Evolutionary conservation across 1,140 invertebrate genomes (phyloP), one percentile per base, ranked within the genome.

Genomic region (Paraescarpia echinospica): DNA sequence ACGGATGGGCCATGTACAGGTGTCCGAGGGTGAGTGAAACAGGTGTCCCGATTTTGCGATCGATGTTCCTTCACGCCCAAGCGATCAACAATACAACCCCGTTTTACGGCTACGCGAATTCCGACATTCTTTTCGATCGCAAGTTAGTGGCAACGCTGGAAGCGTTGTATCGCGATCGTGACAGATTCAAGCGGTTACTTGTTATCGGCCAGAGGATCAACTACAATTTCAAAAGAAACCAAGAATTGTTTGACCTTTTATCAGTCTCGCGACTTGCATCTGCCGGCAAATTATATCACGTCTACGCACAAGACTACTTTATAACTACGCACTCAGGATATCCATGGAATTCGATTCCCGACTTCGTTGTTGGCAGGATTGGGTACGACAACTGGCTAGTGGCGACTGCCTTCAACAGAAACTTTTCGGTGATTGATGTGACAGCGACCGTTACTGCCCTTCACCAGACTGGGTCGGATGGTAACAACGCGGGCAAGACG

Each of bases 341-440:
- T n/a, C 89, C 5, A 27, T 93, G 89, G 92, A 4, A 34, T 35
- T 8, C 18, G 33, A 59, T 93, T 41, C 92, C 92, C 33, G 92
- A 91, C 35, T 91, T 93, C 34, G 90, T 93, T 27, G 48, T 93
- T n/a, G 92, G 92, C 27, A 33, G 92, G 31, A n/a, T 34, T 4
- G 92, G 92, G n/a, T 93, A 93, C 41, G 92, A 93, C 89, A 93
- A 93, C 92, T 93, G 92, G 92, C 89, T 93, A 4, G 92, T 93
- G 31, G 91, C 91, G 9, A 91, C 31, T n/a, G 91, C 91, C 27
- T n/a, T 33, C 8, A 35, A 91, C 5, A 34, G 91, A 33, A 91
- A 91, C 8, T 5, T 41, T 4, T 34, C 91, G 2, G 33, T 35
- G 91, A 27, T 91, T n/a, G 91, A 91, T 33, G 91, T 33, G 31